Evolutionary conservation across 2,888 invertebrate species (phyloP), one percentile per base, ranked within the genome.

Genomic region (Aradus depressus): DNA sequence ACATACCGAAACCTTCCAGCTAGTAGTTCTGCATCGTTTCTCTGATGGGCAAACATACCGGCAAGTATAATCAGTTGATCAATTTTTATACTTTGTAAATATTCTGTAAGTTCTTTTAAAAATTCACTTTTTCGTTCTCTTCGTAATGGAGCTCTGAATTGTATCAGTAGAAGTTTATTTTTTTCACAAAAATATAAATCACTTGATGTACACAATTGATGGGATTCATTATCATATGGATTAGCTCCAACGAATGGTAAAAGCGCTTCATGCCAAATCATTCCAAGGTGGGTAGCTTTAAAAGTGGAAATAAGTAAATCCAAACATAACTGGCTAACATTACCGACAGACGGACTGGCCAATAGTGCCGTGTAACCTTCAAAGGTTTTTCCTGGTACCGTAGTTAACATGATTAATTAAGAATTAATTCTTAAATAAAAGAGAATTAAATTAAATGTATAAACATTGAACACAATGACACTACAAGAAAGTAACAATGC

Each of bases 241-340:
- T 91, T 79, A 39, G 81, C 79, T 22, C 92, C 91, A 53, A 81
- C 73, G 0, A 87, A 72, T 0, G 91, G 85, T 57, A 89, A 76
- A 25, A 91, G 71, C 31, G 82, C 81, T 34, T 80, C 72, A 65
- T 83, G 83, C 66, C 81, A 77, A 8, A 89, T 66, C 52, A 77
- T 77, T 10, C 84, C 90, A 48, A 81, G 71, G 66, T 80, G 80
- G 54, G 74, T 70, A 64, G 85, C 74, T 55, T 75, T 65, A 50
- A 85, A 69, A 4, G 83, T 83, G 6, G 82, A 77, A 60, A 93
- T 80, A 5, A 93, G 64, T 61, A 93, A 72, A 70, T 93, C 93
- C 47, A 83, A 77, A 2, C 85, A 75, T 53, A 93, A 69, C 70
- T 93, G 93, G 0, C 85, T 89, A 12, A 91, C 87, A 73, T 93